phyloP scores from a whole-genome alignment of 2,113 vertebrate species.

The Megaptera novaeangliae region DNA sequence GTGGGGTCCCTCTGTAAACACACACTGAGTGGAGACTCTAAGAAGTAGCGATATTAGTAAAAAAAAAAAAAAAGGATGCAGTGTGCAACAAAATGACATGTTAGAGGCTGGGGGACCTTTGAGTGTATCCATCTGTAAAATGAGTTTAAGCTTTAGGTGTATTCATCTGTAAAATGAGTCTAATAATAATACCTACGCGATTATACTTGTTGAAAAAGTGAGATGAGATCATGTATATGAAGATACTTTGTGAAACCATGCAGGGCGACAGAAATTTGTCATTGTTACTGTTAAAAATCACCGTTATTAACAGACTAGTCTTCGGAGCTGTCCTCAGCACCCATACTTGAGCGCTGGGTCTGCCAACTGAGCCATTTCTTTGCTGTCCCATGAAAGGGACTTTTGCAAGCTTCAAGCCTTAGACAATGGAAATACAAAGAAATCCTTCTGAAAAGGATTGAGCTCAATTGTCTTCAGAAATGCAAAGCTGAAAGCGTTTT shows the following conservation, averaged over 20 bases:
- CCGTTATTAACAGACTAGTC: not conserved
- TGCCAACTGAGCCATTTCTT: not conserved
- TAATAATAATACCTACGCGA: not conserved
- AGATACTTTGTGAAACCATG: not conserved
- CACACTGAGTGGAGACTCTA: not conserved
- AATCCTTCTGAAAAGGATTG: not conserved
- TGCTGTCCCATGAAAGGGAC: not conserved
- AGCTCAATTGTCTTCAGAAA: not conserved
- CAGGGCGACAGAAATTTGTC: not conserved
- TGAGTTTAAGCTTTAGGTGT: not conserved
- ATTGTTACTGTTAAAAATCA: not conserved
- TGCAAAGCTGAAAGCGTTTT: not conserved
- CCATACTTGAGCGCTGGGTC: rapidly evolving
- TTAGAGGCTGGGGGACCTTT: not conserved
- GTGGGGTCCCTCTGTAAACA: not conserved
- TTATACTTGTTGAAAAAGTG: not conserved
- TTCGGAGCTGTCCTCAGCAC: not conserved
- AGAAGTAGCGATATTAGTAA: not conserved
- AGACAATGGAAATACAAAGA: constrained; percentile 7
- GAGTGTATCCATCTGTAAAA: not conserved
- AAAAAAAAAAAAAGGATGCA: too few relatives aligned
- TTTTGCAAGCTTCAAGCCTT: not conserved
- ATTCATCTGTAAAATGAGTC: not conserved
- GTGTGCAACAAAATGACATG: not conserved
- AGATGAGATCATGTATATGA: not conserved